Evolutionary conservation across 2,797 vertebrate genomes (phyloP), one percentile per base, ranked within the genome.

Genomic region (Acridotheres tristis): DNA sequence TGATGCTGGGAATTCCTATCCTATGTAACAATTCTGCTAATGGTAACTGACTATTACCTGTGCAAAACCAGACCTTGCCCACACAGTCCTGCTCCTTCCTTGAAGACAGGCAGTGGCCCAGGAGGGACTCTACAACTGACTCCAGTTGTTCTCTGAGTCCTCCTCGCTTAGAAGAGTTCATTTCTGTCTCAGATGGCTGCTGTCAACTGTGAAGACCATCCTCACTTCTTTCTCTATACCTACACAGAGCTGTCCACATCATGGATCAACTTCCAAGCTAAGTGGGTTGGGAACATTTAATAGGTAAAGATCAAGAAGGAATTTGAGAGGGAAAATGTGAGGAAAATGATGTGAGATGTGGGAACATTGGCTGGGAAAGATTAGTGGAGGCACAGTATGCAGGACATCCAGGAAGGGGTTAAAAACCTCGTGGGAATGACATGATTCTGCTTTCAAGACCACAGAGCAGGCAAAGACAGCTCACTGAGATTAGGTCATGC

Each of bases 401-500:
- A 50, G 42, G 40, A 68, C n/a, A 75, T 67, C 57, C 17, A 2
- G 4, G 59, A 90, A 94, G 51, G 88, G 77, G 89, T 96, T 96
- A 95, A 94, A 91, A 78, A 58, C 42, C 89, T 81, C 16, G 0
- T 26, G 71, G 57, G 85, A 67, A 92, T 74, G 90, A 91, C 83
- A 82, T 15, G 54, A 94, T 94, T 89, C 87, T 94, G 76, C 79
- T 89, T 88, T 93, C 76, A 63, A 85, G 89, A 86, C 63, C 77
- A 86, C 85, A 66, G 85, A 91, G 66, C 79, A 72, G 79, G 90
- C 87, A 86, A 93, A 77, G 89, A 93, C 94, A 95, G 91, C 93
- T 93, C 85, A 38, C 36, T 40, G 76, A 87, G 89, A 96, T 96
- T 78, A 97, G 90, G 91, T 96, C 96, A 97, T 90, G 88, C 89